Conservation (phyloP, 2,888 invertebrate genomes). For the Sphecodes monilicornis region DNA sequence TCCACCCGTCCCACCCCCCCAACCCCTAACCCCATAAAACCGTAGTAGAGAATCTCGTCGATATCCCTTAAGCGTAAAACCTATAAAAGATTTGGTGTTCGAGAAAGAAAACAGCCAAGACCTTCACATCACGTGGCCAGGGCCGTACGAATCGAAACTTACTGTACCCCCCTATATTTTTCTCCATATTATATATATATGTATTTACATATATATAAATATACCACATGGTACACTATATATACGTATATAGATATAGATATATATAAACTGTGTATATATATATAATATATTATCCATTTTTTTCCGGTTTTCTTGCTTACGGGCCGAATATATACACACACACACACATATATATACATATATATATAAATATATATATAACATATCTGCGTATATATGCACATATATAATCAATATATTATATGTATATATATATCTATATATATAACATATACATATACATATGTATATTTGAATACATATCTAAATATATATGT, state of each 20-base stretch:
- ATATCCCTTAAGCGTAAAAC: constrained; percentile 74
- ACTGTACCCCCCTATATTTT: constrained; percentile 55
- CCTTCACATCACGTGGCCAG: constrained; percentile 60
- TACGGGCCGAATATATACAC: constrained; percentile 21
- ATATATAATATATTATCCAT: constrained; percentile 48
- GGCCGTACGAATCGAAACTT: constrained; percentile 49
- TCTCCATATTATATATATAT: constrained; percentile 34
- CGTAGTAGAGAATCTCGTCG: constrained; percentile 58
- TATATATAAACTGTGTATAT: constrained; percentile 41
- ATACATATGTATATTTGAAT: constrained; percentile 6
- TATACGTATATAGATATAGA: constrained; percentile 43
- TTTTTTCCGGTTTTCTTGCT: constrained; percentile 48
- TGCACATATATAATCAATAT: not conserved
- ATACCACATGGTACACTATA: constrained; percentile 33
- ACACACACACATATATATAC: not conserved
- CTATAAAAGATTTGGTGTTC: constrained; percentile 81
- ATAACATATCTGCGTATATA: not conserved
- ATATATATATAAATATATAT: not conserved
- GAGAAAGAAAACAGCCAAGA: constrained; percentile 74
- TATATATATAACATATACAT: no score
- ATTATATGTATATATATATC: no score
- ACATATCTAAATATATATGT: no score
- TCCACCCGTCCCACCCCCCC: constrained; percentile 3
- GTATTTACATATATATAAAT: constrained; percentile 38
- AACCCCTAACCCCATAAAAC: constrained; percentile 10